phyloP scores from a whole-genome alignment of 1,140 invertebrate species.

The Caenorhabditis remanei region DNA sequence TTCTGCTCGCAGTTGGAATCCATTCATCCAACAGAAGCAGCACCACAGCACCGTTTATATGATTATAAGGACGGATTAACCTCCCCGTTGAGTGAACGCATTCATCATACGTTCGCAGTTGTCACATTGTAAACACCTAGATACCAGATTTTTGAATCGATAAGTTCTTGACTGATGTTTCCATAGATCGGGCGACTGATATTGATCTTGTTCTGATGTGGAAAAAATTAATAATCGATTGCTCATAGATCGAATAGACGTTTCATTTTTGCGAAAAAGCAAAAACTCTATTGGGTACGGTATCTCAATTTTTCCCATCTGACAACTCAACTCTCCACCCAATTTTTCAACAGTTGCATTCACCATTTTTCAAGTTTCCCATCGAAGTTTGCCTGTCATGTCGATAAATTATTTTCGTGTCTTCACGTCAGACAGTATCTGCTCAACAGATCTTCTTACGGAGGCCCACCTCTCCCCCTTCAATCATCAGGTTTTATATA shows the following conservation, averaged over 20 bases:
- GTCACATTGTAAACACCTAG: not conserved
- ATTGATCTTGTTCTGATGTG: too few species aligned
- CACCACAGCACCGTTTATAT: slow-evolving; percentile 30
- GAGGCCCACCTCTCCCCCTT: not conserved
- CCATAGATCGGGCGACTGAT: too few species aligned
- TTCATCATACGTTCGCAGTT: slow-evolving; percentile 37
- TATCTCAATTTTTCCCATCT: not conserved
- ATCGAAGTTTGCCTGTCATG: slow-evolving; percentile 11
- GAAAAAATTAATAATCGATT: too few species aligned
- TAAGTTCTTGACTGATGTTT: not conserved
- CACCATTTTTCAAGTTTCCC: too few species aligned
- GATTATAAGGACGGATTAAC: slow-evolving; percentile 51
- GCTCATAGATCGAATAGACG: too few species aligned
- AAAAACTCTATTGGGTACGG: too few species aligned
- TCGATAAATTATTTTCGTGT: slow-evolving; percentile 24
- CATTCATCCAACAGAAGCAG: not conserved
- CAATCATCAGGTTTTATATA: slow-evolving; percentile 44
- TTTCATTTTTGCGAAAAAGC: too few species aligned
- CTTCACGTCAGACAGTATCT: slow-evolving; percentile 34
- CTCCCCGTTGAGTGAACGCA: not conserved
- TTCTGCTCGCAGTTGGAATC: not conserved
- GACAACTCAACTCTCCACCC: too few species aligned
- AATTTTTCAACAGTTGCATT: too few species aligned
- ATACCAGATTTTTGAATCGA: slow-evolving; percentile 28
- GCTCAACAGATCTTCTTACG: slow-evolving; percentile 15